Conservation (phyloP, 2,113 vertebrate species). For the Chaetodon auriga region DNA sequence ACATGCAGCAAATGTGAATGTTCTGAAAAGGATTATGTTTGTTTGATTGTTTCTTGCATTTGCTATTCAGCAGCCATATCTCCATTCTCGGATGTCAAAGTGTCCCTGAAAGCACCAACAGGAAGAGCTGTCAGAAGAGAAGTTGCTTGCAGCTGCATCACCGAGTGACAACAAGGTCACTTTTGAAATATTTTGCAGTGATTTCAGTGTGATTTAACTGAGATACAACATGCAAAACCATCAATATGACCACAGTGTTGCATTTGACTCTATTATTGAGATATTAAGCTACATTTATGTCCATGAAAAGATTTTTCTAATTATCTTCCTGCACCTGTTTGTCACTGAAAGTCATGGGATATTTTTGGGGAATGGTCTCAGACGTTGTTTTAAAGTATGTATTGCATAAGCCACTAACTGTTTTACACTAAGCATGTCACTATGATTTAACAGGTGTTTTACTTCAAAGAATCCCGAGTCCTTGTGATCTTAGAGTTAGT, state of each 20-base stretch:
- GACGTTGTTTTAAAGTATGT: neutral
- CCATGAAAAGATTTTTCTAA: neutral
- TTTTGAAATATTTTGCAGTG: neutral
- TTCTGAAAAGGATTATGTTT: neutral
- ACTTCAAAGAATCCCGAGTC: no score
- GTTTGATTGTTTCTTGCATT: neutral
- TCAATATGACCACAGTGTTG: neutral
- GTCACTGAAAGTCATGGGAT: no score
- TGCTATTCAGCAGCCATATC: neutral
- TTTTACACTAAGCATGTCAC: neutral
- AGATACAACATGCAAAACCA: neutral
- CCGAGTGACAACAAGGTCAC: neutral
- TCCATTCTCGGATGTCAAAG: neutral
- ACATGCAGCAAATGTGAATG: neutral
- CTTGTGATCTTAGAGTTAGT: neutral
- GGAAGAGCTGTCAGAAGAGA: neutral
- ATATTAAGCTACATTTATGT: neutral
- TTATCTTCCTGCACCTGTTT: no score
- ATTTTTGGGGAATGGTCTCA: neutral
- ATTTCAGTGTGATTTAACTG: neutral
- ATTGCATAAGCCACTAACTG: neutral
- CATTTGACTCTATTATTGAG: neutral
- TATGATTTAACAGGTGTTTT: neutral
- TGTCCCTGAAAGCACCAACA: constrained; percentile 11
- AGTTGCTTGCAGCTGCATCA: neutral